These are phyloP conservation scores for Lasioglossum figueresi DNA, from an alignment of 2,888 invertebrate species.

Conservation along the genomic window DNA sequence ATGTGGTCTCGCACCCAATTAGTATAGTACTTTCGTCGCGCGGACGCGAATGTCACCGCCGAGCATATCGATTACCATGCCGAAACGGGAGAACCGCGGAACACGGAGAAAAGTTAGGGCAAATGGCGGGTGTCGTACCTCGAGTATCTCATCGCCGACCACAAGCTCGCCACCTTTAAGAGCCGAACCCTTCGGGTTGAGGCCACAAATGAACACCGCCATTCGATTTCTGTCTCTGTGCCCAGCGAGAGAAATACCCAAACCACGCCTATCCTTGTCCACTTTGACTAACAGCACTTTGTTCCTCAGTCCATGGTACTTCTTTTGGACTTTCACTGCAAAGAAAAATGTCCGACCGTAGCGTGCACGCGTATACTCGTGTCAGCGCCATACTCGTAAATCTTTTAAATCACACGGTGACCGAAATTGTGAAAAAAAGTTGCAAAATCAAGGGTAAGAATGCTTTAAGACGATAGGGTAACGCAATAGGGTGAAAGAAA, in stretches of 20 bases:
- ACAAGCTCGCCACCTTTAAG: conserved; percentile 90
- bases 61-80: conserved; percentile 13
- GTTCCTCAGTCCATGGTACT: conserved; percentile 93
- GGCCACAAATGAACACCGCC: conserved; percentile 98
- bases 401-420: too few relatives aligned
- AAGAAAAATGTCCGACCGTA: neutral
- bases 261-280: conserved; percentile 89
- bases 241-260: conserved; percentile 97
- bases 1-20: conserved; percentile 21
- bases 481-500: too few relatives aligned
- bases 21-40: conserved; percentile 19
- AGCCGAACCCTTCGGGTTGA: conserved; percentile 94
- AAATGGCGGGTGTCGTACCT: conserved; percentile 85
- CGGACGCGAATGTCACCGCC: conserved; percentile 15
- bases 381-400: too few relatives aligned
- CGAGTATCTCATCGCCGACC: conserved; percentile 97
- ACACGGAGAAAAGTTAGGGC: neutral
- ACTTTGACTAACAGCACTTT: conserved; percentile 90
- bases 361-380: too few relatives aligned
- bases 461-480: too few relatives aligned
- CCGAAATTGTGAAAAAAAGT: too few relatives aligned
- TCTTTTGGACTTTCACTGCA: conserved; percentile 96
- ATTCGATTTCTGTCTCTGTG: conserved; percentile 96
- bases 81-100: neutral
- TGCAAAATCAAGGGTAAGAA: too few relatives aligned